Base-by-base conservation (phyloP, 23 tunicate genomes). In the Trididemnum miniatum region DNA sequence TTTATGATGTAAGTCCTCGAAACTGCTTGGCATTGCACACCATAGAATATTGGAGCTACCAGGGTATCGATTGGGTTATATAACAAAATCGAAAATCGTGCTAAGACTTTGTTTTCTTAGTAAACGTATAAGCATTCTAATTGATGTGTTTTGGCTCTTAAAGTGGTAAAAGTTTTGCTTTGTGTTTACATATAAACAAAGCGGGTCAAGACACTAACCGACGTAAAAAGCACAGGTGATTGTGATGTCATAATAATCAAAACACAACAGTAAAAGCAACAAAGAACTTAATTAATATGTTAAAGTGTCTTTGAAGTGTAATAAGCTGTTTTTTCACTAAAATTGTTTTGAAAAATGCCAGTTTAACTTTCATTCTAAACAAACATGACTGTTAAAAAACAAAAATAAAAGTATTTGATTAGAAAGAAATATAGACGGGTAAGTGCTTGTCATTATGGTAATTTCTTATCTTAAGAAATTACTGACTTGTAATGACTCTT, bases 371-470 rank as follows among this genome's bases (percentile, higher is more conserved):
- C 23, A 62, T 4, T 62, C 27, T 62, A 62, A 62, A 62, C 69
- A 62, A 62, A 62, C 69, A 62, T 62, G 69, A 23, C 69, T 4
- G 69, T 27, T 62, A n/a, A n/a, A n/a, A n/a, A n/a, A n/a, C n/a
- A n/a, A n/a, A n/a, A n/a, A n/a, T n/a, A n/a, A n/a, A n/a, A n/a
- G n/a, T n/a, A n/a, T n/a, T n/a, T n/a, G n/a, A n/a, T n/a, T n/a
- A n/a, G n/a, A n/a, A n/a, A n/a, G n/a, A n/a, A n/a, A n/a, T n/a
- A n/a, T n/a, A n/a, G n/a, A 44, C 9, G 54, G 54, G 54, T 15
- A 44, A 44, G 9, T 9, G 9, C 15, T 44, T 44, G 54, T 44
- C 54, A 44, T 4, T 67, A 38, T 31, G 2, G 38, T 31, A 31
- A 31, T 67, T 7, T 4, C 32, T 67, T 31, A 5, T 32, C n/a